A percentile compares a stretch with the other conserved stretches of the same genome.
Conservation (phyloP, 2,113 vertebrate species). For the Callospermophilus lateralis region DNA sequence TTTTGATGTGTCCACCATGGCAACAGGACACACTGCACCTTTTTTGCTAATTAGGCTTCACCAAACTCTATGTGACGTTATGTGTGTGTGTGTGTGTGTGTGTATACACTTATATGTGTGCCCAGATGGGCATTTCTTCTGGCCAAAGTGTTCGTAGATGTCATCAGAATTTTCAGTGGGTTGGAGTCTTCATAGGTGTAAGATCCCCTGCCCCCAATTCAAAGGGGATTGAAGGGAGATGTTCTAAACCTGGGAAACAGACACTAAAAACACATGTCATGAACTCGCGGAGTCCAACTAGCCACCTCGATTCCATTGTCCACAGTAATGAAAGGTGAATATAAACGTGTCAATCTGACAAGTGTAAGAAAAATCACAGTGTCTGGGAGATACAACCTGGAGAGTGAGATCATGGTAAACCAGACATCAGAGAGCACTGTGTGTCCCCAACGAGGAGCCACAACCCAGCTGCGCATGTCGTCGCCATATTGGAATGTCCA, state of each 20-base stretch:
- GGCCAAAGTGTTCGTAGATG: not conserved
- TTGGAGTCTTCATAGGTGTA: not conserved
- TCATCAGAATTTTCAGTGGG: not conserved
- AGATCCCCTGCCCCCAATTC: not conserved
- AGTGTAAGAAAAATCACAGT: not conserved
- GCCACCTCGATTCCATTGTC: not conserved
- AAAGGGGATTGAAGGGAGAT: not conserved
- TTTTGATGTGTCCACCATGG: not conserved
- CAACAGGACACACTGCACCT: not conserved
- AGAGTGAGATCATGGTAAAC: rapidly evolving
- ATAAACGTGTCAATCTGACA: not conserved
- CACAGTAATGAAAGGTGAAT: not conserved
- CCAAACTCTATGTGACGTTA: not conserved
- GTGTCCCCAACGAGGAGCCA: rapidly evolving
- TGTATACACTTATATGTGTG: not conserved
- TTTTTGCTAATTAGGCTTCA: not conserved
- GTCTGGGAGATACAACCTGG: not conserved
- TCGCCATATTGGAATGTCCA: not conserved
- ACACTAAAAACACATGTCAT: not conserved
- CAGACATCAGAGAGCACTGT: rapidly evolving
- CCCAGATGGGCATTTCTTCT: not conserved
- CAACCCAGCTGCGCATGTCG: not conserved
- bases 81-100: not conserved
- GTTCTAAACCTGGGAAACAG: not conserved
- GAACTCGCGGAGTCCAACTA: too few relatives aligned